These are phyloP conservation scores for Chloroceryle aenea DNA, from an alignment of 2,113 vertebrate genomes.

Conservation along the genomic window DNA sequence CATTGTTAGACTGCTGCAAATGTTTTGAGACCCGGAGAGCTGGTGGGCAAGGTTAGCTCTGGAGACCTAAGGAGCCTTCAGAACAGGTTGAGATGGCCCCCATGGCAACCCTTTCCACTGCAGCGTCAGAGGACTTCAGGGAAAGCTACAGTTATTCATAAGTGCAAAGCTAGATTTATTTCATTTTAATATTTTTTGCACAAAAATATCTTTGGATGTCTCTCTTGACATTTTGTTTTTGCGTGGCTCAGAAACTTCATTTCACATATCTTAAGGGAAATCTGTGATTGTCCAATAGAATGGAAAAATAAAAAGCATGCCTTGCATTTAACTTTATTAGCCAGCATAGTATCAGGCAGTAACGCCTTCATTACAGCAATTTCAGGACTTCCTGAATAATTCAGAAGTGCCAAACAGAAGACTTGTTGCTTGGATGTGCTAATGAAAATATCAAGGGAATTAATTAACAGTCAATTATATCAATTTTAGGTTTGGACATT, in stretches of 20 bases:
- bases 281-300: conserved; percentile 5
- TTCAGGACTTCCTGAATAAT: conserved; percentile 83
- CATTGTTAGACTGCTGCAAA: neutral
- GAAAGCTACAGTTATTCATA: neutral
- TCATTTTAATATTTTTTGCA: neutral
- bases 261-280: conserved; percentile 15
- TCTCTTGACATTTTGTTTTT: neutral
- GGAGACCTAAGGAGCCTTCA: neutral
- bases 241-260: neutral
- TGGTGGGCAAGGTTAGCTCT: neutral
- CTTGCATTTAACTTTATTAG: conserved; percentile 63
- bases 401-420: conserved; percentile 81
- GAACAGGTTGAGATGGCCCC: neutral
- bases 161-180: neutral
- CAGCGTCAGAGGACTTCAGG: neutral
- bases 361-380: conserved; percentile 75
- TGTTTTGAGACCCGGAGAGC: neutral
- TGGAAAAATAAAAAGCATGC: conserved; percentile 37
- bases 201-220: neutral
- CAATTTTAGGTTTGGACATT: conserved; percentile 85
- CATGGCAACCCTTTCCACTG: neutral
- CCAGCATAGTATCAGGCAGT: conserved; percentile 57
- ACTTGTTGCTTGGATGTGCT: conserved; percentile 87
- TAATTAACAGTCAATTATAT: conserved; percentile 95
- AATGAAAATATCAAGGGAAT: conserved; percentile 93